Percentiles rank a stretch among this genome's conserved stretches.
phyloP scores from a whole-genome alignment of 2,113 vertebrate species.

The Morone chrysops region DNA sequence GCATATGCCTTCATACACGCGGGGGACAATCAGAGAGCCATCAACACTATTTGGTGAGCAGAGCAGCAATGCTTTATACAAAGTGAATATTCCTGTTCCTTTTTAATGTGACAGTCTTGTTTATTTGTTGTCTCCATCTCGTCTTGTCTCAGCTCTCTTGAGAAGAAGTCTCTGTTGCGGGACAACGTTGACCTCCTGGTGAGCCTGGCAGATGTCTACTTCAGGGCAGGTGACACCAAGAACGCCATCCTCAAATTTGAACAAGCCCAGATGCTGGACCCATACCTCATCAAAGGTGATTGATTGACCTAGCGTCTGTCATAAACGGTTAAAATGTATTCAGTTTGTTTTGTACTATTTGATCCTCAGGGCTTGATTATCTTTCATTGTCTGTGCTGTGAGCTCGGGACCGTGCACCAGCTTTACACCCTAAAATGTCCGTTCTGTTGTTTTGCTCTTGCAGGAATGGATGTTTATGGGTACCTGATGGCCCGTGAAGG shows the following conservation, averaged over 20 bases:
- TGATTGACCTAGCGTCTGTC: neutral
- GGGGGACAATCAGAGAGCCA: conserved; percentile 96
- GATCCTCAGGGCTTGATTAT: neutral
- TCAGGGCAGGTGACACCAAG: conserved; percentile 96
- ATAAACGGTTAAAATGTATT: neutral
- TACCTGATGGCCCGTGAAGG: conserved; percentile 96
- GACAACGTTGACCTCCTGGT: conserved; percentile 97
- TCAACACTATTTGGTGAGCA: conserved; percentile 97
- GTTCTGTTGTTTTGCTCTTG: conserved; percentile 14
- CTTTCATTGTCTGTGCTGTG: neutral
- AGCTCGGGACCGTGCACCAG: neutral
- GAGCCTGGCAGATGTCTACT: conserved; percentile 96
- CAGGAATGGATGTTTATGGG: conserved; percentile 98
- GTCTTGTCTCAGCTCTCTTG: conserved; percentile 88
- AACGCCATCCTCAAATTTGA: conserved; percentile 98
- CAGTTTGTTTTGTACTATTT: too few species aligned
- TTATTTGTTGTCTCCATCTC: neutral
- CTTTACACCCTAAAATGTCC: neutral
- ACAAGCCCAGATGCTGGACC: conserved; percentile 98
- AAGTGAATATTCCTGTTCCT: neutral
- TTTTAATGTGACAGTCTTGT: neutral
- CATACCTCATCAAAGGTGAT: conserved; percentile 96
- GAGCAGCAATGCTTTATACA: neutral
- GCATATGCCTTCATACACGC: conserved; percentile 96
- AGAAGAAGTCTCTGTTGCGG: conserved; percentile 96